Evolutionary conservation across 2,888 invertebrate species (phyloP), one percentile per base, ranked within the genome.

Genomic region (Drosophila dives): DNA sequence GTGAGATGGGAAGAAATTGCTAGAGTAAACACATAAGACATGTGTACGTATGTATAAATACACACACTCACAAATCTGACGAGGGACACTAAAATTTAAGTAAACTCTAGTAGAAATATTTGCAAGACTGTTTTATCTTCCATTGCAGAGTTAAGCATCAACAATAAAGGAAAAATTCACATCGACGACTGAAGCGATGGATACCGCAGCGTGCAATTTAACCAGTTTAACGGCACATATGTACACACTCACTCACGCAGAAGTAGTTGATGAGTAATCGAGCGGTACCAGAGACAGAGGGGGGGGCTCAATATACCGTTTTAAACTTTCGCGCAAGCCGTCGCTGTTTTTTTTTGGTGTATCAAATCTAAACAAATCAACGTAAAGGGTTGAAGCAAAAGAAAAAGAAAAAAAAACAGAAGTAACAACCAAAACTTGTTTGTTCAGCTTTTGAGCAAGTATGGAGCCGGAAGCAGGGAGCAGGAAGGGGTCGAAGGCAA

Each of bases 281-380:
- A 53, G 48, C 48, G 36, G 53, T 10, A 62, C 42, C 49, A 45
- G 38, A 45, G 58, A 60, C 51, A 62, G 64, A 38, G 42, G 58
- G 65, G 71, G 60, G 65, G 45, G 12, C 20, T 4, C 45, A 71
- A 75, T 69, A 60, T 81, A 59, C 78, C 78, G 78, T 86, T 82
- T 86, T 64, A 77, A 81, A 81, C 85, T 84, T 86, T 84, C 80
- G 81, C 75, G 67, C 70, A 83, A 75, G 73, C 79, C 86, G 82
- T 78, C 70, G 61, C 58, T 56, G 32, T 34, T 56, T 42, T 62
- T 40, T 45, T 45, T 38, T 26, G 60, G 62, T 64, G 61, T 54
- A 73, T 75, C 70, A 71, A 81, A 77, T 80, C 75, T 75, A 84
- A 84, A 77, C 86, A 85, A 82, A 69, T 64, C 54, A 64, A 67